phyloP scores from a whole-genome alignment of 1,140 invertebrate species.

The Pseudomyrmex sp. region DNA sequence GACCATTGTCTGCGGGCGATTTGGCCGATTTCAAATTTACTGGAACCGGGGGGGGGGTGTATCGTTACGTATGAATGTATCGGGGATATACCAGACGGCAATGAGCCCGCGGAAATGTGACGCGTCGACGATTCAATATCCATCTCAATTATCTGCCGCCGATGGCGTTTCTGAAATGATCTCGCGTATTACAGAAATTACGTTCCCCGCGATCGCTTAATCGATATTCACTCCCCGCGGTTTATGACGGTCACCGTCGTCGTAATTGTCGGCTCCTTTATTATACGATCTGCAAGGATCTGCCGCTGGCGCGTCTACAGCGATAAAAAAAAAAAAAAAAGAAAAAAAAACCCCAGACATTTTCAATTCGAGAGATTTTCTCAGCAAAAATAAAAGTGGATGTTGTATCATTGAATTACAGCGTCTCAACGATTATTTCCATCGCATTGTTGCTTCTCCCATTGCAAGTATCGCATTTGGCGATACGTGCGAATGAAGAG shows the following conservation, averaged over 20 bases:
- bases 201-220: constrained; percentile 39
- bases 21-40: constrained; percentile 69
- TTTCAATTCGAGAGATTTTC: neutral
- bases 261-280: neutral
- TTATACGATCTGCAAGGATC: neutral
- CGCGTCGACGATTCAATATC: constrained; percentile 64
- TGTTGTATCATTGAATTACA: neutral
- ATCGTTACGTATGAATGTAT: constrained; percentile 21
- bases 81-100: neutral
- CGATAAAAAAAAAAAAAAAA: no score
- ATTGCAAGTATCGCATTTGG: neutral
- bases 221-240: constrained; percentile 30
- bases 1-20: constrained; percentile 65
- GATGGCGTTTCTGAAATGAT: constrained; percentile 44
- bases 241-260: constrained; percentile 21
- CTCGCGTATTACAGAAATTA: constrained; percentile 28
- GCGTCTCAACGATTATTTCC: neutral
- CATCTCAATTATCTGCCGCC: constrained; percentile 66
- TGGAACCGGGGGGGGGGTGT: constrained; percentile 30
- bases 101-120: constrained; percentile 53
- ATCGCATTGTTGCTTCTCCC: neutral
- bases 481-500: neutral
- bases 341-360: no score
- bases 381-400: neutral
- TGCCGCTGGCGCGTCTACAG: no score